Evolutionary conservation across 2,797 vertebrate genomes (phyloP).

Genomic region (Antrozous pallidus): DNA sequence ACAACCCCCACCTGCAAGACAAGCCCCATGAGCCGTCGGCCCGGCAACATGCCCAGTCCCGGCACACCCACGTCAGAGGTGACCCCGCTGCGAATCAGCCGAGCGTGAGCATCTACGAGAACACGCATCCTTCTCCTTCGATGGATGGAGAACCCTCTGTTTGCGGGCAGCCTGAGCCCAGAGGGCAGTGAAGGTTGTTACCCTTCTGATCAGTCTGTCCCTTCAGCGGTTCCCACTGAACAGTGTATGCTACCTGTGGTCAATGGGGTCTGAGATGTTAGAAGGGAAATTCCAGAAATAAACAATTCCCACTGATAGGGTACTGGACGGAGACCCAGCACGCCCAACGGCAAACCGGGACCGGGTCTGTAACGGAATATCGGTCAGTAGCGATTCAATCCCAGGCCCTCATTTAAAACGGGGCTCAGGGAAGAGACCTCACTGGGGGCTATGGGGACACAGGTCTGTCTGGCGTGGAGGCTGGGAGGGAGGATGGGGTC

Average conservation of each 20-base stretch:
- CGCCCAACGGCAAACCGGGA: background rate
- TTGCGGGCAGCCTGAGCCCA: background rate
- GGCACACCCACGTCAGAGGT: no score
- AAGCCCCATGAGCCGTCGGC: no score
- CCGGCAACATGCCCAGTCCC: no score
- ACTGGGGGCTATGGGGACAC: background rate
- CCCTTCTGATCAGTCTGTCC: background rate
- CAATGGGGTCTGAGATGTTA: no score
- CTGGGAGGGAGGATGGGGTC: background rate
- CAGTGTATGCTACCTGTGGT: no score
- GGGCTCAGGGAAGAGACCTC: background rate
- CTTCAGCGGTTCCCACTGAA: background rate
- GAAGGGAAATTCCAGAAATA: no score
- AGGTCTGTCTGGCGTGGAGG: background rate
- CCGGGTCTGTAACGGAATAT: background rate
- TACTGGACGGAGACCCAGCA: background rate
- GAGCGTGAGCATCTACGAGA: background rate
- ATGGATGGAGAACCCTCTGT: no score
- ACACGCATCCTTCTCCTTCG: background rate
- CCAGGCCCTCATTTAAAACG: background rate
- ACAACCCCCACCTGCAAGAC: constrained; percentile 94
- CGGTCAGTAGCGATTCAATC: background rate
- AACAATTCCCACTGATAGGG: no score
- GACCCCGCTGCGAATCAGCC: background rate
- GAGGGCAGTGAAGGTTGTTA: background rate